These are phyloP conservation scores for Pyrochroa serraticornis DNA, from an alignment of 2,888 invertebrate genomes.

Conservation along the genomic window DNA sequence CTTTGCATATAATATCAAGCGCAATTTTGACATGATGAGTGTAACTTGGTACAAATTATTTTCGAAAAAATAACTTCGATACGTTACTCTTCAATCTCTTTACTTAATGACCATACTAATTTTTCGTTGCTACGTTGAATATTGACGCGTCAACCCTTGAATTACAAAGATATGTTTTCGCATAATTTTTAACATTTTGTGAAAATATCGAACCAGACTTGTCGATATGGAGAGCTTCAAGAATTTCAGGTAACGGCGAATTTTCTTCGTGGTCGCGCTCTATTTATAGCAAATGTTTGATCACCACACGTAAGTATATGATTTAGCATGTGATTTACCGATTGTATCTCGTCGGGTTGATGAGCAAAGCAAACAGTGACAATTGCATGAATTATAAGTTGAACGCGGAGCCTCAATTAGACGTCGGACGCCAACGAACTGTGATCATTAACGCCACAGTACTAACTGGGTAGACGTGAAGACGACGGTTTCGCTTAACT, in stretches of 20 bases:
- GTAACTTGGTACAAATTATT: too few species aligned
- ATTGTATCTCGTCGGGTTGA: conserved; percentile 37
- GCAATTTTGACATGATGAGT: too few species aligned
- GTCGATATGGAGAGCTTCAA: too few species aligned
- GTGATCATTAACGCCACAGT: conserved; percentile 47
- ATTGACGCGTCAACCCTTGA: too few species aligned
- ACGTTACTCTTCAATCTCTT: too few species aligned
- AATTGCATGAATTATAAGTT: conserved; percentile 48
- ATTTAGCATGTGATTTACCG: conserved; percentile 43
- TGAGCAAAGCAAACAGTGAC: conserved; percentile 44
- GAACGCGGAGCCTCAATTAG: conserved; percentile 49
- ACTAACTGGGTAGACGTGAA: conserved; percentile 42
- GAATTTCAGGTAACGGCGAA: conserved; percentile 24
- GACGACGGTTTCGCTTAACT: conserved; percentile 28
- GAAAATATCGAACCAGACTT: too few species aligned
- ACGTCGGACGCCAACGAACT: conserved; percentile 46
- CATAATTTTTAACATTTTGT: too few species aligned
- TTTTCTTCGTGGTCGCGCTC: conserved; percentile 4
- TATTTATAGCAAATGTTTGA: not conserved
- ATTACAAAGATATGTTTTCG: too few species aligned
- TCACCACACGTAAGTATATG: conserved; percentile 20
- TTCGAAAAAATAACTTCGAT: too few species aligned
- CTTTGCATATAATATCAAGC: too few species aligned
- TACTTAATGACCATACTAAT: too few species aligned
- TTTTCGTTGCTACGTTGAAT: too few species aligned